Conservation (phyloP, 1,140 invertebrate species). For the Lycorma delicatula region DNA sequence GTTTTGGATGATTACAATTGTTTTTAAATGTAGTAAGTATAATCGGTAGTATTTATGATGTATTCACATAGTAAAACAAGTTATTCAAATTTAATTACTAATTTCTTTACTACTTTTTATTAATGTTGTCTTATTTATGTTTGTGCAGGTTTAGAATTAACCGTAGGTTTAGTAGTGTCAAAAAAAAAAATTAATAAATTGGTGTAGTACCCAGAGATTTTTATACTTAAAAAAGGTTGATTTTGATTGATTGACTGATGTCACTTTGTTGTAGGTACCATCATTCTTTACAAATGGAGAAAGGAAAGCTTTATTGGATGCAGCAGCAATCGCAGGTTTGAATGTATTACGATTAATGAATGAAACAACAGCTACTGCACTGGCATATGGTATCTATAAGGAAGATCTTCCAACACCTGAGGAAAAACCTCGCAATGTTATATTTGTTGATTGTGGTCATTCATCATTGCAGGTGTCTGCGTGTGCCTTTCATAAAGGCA, state of each 20-base stretch:
- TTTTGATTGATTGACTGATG: neutral
- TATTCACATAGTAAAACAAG: too few relatives aligned
- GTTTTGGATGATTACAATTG: too few relatives aligned
- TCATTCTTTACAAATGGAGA: conserved; percentile 92
- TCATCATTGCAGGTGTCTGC: conserved; percentile 74
- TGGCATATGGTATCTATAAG: conserved; percentile 96
- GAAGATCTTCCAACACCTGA: conserved; percentile 82
- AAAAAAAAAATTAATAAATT: too few relatives aligned
- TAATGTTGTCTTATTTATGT: too few relatives aligned
- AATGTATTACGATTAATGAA: conserved; percentile 94
- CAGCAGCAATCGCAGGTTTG: conserved; percentile 77
- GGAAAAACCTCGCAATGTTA: conserved; percentile 78
- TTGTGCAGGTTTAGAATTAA: too few relatives aligned
- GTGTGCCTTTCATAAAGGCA: conserved; percentile 90
- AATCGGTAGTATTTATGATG: too few relatives aligned
- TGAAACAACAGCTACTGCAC: conserved; percentile 90
- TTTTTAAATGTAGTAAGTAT: too few relatives aligned
- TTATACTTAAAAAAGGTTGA: too few relatives aligned
- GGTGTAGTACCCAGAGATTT: too few relatives aligned
- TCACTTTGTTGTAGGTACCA: conserved; percentile 52
- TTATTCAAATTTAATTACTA: too few relatives aligned
- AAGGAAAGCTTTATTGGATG: conserved; percentile 80
- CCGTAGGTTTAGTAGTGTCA: too few relatives aligned
- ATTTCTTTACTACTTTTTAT: too few relatives aligned
- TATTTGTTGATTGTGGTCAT: conserved; percentile 90